Evolutionary conservation across 1,140 invertebrate genomes (phyloP).

Genomic region (Lucilia cuprina): DNA sequence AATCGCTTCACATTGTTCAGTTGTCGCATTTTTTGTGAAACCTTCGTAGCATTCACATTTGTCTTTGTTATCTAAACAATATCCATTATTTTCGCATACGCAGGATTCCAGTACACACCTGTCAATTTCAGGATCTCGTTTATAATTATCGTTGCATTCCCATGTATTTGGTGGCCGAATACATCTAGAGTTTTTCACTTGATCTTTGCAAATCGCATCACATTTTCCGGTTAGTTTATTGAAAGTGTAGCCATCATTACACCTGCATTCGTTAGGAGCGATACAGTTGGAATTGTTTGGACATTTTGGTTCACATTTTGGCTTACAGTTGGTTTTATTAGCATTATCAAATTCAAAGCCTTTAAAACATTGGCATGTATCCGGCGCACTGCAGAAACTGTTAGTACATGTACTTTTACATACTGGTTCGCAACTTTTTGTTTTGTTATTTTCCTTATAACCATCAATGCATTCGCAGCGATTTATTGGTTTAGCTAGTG

Average conservation of each 20-base stretch:
- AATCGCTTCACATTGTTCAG: neutral
- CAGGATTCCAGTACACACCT: neutral
- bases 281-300: neutral
- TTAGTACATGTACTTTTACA: neutral
- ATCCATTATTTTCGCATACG: neutral
- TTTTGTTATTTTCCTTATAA: neutral
- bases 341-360: neutral
- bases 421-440: neutral
- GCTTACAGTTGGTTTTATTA: neutral
- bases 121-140: neutral
- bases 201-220: neutral
- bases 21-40: neutral
- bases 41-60: constrained; percentile 1
- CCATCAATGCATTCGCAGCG: neutral
- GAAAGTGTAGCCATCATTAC: neutral
- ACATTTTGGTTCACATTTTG: neutral
- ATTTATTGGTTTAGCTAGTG: neutral
- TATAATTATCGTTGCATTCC: neutral
- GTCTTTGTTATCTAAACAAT: neutral
- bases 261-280: neutral
- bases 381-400: neutral
- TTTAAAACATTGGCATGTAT: neutral
- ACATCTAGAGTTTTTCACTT: neutral
- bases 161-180: neutral
- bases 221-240: neutral